A percentile compares a stretch with the other conserved stretches of the same genome.
Evolutionary conservation across 2,888 invertebrate genomes (phyloP).

Genomic region (Drosophila anomalipes): DNA sequence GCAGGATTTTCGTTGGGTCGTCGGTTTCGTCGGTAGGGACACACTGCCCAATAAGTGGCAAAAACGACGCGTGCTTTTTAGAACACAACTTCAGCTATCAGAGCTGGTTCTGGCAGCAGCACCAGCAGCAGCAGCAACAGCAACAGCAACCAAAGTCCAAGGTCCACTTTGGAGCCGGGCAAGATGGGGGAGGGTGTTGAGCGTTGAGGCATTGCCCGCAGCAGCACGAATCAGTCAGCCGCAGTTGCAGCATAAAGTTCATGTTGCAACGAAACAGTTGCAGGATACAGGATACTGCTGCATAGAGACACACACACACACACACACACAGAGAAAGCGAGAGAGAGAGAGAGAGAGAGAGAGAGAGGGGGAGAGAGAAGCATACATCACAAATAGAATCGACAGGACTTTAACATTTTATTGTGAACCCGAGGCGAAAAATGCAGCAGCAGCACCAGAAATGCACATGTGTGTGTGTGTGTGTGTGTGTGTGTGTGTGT

Average conservation of each 20-base stretch:
- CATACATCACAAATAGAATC: slow-evolving; percentile 63
- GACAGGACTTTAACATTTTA: slow-evolving; percentile 78
- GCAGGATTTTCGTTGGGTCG: slow-evolving; percentile 11
- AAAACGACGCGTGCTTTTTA: slow-evolving; percentile 72
- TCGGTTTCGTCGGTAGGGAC: slow-evolving; percentile 26
- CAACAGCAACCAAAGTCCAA: slow-evolving; percentile 52
- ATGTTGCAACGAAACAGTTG: slow-evolving; percentile 71
- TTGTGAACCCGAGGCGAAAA: slow-evolving; percentile 66
- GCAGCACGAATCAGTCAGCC: slow-evolving; percentile 73
- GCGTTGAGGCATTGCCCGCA: slow-evolving; percentile 34
- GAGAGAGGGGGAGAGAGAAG: neutral
- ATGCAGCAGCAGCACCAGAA: slow-evolving; percentile 36
- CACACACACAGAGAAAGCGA: neutral
- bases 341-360: neutral
- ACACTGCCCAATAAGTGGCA: slow-evolving; percentile 74
- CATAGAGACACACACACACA: neutral
- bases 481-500: slow-evolving; percentile 35
- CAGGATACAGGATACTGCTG: slow-evolving; percentile 20
- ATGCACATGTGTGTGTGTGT: slow-evolving; percentile 27
- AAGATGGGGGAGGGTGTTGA: neutral
- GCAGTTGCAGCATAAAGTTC: slow-evolving; percentile 72
- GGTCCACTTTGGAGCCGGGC: slow-evolving; percentile 50
- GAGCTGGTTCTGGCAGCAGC: neutral
- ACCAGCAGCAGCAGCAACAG: slow-evolving; percentile 14
- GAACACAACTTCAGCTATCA: slow-evolving; percentile 20